Evolutionary conservation across 2,797 vertebrate species (phyloP).

Genomic region (Peromyscus melanophrys): DNA sequence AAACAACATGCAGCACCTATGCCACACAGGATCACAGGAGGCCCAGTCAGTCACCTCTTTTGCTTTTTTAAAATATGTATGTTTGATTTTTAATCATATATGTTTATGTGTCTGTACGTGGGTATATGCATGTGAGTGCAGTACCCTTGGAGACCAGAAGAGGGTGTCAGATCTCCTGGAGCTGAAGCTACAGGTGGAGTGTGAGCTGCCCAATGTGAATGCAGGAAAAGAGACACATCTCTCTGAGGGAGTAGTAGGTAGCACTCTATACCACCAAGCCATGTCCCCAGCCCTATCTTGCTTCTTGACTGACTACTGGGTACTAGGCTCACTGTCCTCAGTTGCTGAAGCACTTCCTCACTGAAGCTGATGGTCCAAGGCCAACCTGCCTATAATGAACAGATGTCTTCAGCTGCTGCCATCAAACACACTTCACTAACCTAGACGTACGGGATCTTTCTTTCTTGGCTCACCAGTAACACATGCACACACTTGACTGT

Average conservation of each 20-base stretch:
- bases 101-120: background rate
- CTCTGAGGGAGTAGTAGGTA: background rate
- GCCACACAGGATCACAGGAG: background rate
- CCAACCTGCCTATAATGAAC: background rate
- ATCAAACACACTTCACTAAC: constrained; percentile 14
- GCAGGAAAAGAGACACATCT: background rate
- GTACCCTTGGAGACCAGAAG: background rate
- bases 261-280: background rate
- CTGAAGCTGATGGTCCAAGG: background rate
- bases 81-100: background rate
- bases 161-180: background rate
- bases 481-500: background rate
- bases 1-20: background rate
- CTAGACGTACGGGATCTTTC: background rate
- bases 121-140: background rate
- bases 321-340: background rate
- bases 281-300: no score
- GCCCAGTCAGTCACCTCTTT: background rate
- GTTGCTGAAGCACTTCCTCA: background rate
- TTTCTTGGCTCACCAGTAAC: background rate
- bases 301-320: background rate
- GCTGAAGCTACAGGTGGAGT: background rate
- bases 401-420: background rate
- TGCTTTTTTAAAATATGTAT: background rate
- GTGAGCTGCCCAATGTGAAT: no score